Evolutionary conservation across 2,797 vertebrate genomes (phyloP).

Genomic region (Prionace glauca): DNA sequence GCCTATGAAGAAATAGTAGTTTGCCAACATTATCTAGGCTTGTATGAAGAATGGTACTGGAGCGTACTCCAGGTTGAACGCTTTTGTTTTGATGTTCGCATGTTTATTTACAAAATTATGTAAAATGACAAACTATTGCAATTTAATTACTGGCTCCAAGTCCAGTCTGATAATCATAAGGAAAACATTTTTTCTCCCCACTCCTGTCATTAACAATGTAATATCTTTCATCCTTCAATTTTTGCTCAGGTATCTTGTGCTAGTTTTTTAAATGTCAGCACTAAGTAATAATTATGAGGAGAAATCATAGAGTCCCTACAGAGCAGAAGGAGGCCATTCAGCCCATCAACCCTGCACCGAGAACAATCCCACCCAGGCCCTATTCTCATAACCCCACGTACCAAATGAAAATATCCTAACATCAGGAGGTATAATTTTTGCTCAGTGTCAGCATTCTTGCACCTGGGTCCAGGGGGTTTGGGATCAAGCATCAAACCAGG

Average conservation of each 20-base stretch:
- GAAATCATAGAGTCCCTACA: not conserved
- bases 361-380: too few species aligned
- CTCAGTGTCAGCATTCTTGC: not conserved
- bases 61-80: not conserved
- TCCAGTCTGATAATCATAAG: not conserved
- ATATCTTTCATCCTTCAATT: not conserved
- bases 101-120: too few species aligned
- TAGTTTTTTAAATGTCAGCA: not conserved
- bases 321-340: too few species aligned
- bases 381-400: too few species aligned
- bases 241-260: not conserved
- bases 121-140: not conserved
- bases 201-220: not conserved
- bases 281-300: not conserved
- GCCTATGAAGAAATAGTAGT: not conserved
- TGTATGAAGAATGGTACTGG: not conserved
- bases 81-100: not conserved
- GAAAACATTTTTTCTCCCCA: not conserved
- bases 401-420: not conserved
- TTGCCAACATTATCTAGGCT: not conserved
- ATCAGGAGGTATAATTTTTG: not conserved
- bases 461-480: not conserved
- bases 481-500: not conserved
- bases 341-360: too few species aligned
- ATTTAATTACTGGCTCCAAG: not conserved